These are phyloP conservation scores for Hexactinellida sp. DNA, from an alignment of 37 sponge, comb jelly and placozoan species.

Conservation along the genomic window DNA sequence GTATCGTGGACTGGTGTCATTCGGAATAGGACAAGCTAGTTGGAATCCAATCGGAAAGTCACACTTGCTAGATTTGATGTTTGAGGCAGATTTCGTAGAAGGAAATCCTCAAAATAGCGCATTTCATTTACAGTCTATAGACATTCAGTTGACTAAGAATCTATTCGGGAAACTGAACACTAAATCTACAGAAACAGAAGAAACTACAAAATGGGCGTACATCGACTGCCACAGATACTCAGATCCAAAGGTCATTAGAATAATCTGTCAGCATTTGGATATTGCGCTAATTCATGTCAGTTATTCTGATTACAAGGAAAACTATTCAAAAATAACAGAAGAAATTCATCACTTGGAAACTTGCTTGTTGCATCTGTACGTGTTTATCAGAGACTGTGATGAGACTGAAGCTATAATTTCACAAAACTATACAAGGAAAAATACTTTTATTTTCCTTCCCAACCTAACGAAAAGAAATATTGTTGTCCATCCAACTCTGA, in stretches of 20 bases:
- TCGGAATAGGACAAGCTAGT: not conserved
- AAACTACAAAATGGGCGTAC: not conserved
- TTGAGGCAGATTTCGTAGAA: not conserved
- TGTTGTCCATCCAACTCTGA: not conserved
- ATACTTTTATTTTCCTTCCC: not conserved
- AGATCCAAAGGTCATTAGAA: not conserved
- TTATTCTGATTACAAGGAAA: not conserved
- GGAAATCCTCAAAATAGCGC: not conserved
- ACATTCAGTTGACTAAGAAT: not conserved
- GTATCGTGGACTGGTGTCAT: not conserved
- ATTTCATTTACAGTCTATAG: not conserved
- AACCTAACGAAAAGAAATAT: not conserved
- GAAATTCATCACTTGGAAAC: not conserved
- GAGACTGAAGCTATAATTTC: not conserved
- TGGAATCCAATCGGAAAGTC: not conserved
- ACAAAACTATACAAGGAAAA: not conserved
- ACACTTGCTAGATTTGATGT: not conserved
- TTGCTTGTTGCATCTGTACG: not conserved
- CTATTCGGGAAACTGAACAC: not conserved
- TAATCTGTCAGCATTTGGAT: not conserved
- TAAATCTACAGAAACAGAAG: not conserved
- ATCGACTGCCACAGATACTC: not conserved
- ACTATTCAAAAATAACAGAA: not conserved
- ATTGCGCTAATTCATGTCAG: slow-evolving; percentile 2
- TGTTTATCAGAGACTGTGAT: not conserved